phyloP scores from a whole-genome alignment of 2,113 vertebrate species.

The Galbula dea region DNA sequence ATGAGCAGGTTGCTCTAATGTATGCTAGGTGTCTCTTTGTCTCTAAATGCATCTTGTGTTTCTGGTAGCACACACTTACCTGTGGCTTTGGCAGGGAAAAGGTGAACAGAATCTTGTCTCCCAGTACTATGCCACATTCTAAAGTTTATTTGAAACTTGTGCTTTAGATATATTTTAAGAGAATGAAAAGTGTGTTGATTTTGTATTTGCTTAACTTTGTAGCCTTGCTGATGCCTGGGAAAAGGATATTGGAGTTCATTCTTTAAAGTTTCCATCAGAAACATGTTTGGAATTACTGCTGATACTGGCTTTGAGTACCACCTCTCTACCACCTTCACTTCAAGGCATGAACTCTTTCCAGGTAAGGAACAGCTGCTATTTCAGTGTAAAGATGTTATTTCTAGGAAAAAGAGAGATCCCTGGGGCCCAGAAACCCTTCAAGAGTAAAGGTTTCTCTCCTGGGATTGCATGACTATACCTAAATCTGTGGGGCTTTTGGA shows the following conservation, averaged over 20 bases:
- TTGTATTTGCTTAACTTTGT: background rate
- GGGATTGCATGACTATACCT: background rate
- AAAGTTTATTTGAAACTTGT: background rate
- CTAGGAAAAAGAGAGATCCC: background rate
- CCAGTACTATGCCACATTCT: background rate
- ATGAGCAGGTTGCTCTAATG: background rate
- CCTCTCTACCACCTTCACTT: conserved; percentile 81
- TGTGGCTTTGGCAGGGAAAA: background rate
- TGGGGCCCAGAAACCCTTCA: background rate
- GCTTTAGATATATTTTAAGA: background rate
- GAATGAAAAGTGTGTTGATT: background rate
- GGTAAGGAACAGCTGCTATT: conserved; percentile 72
- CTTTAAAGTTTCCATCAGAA: conserved; percentile 80
- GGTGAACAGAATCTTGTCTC: background rate
- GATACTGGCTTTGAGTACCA: conserved; percentile 79
- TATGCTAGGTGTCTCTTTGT: background rate
- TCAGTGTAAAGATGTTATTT: background rate
- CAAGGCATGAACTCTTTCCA: conserved; percentile 87
- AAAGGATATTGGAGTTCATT: conserved; percentile 84
- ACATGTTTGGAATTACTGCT: conserved; percentile 88
- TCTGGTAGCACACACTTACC: background rate
- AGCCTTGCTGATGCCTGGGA: conserved; percentile 85
- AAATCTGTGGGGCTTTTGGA: background rate
- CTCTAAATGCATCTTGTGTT: background rate
- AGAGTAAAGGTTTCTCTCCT: background rate